phyloP scores from a whole-genome alignment of 1,140 invertebrate genomes.

The Ceratina australensis region DNA sequence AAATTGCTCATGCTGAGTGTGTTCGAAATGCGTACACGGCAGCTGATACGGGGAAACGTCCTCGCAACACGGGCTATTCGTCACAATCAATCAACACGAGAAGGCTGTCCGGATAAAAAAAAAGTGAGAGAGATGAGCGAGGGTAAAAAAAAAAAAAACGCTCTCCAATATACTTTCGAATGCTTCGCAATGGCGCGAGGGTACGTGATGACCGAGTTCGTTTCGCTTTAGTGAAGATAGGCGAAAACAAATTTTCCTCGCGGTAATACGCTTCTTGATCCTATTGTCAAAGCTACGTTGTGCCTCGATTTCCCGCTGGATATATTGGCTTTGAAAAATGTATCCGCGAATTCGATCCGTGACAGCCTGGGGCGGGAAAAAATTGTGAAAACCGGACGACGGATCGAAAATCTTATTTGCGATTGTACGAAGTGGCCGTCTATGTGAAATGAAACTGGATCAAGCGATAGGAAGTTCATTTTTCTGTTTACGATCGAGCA shows the following conservation, averaged over 20 bases:
- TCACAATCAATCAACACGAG: constrained; percentile 61
- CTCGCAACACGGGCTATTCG: constrained; percentile 56
- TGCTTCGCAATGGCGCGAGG: not conserved
- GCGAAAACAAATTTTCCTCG: constrained; percentile 17
- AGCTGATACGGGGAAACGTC: constrained; percentile 48
- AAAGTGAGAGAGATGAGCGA: not conserved
- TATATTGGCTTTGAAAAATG: constrained; percentile 19
- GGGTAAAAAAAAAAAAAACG: not conserved
- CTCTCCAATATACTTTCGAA: constrained; percentile 45
- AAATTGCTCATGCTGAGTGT: constrained; percentile 51
- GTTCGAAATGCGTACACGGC: constrained; percentile 52
- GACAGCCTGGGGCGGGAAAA: not conserved
- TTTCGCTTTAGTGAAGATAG: constrained; percentile 30
- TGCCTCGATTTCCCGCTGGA: not conserved
- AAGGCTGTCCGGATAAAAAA: constrained; percentile 42
- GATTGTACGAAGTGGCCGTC: no score
- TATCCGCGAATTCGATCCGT: not conserved
- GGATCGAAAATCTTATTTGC: no score
- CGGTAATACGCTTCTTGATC: not conserved
- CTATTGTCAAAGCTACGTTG: not conserved
- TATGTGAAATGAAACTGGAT: no score
- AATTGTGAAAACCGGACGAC: not conserved
- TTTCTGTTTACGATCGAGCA: no score
- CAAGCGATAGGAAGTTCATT: no score
- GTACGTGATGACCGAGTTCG: constrained; percentile 26